These are phyloP conservation scores for Arvicanthis niloticus DNA, from an alignment of 2,113 vertebrate genomes.

Conservation along the genomic window DNA sequence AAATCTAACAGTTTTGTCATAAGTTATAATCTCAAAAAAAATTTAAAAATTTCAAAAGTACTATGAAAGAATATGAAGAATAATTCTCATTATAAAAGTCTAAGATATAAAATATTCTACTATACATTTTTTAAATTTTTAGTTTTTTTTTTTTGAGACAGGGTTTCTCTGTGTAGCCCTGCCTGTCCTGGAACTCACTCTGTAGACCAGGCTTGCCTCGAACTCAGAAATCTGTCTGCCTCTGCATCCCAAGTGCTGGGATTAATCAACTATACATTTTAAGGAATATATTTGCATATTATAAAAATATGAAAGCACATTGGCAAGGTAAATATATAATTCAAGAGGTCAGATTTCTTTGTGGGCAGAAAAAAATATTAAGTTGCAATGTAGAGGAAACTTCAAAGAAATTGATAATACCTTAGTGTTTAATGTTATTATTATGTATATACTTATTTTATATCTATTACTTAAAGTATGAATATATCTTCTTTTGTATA, in stretches of 20 bases:
- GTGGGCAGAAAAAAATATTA: background rate
- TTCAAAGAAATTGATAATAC: background rate
- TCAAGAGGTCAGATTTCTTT: background rate
- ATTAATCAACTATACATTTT: background rate
- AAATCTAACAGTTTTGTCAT: background rate
- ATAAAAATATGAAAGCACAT: background rate
- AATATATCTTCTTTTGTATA: background rate
- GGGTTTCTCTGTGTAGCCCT: too few species aligned
- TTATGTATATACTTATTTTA: background rate
- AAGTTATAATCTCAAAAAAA: background rate
- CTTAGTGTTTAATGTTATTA: background rate
- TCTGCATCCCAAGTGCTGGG: too few species aligned
- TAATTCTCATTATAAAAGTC: background rate
- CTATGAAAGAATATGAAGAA: background rate
- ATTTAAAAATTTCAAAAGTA: background rate
- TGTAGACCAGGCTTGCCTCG: too few species aligned
- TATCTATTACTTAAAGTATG: constrained; percentile 16
- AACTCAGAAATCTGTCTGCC: too few species aligned
- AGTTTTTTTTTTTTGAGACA: too few species aligned
- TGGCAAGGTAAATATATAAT: background rate
- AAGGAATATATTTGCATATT: background rate
- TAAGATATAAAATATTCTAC: constrained; percentile 6
- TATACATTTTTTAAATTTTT: background rate
- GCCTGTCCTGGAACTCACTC: too few species aligned
- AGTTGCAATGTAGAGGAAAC: background rate